Base-by-base conservation (phyloP, 2,797 vertebrate species). In the Pterois miles region DNA sequence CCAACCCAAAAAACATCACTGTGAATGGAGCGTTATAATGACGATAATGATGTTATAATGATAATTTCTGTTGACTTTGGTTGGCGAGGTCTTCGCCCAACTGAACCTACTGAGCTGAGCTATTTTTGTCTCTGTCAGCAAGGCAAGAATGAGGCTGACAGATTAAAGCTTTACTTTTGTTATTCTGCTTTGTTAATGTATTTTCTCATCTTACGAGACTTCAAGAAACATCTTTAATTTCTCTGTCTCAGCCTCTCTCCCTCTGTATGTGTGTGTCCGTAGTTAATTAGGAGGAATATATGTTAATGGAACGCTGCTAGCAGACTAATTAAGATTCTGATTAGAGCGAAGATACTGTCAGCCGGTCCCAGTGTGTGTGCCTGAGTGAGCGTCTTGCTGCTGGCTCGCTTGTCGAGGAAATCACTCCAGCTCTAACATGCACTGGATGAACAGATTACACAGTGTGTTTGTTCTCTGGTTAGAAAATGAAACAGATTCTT, bases 281-380 rank as follows among this genome's bases (percentile, higher is more conserved):
- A 58, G 82, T 86, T 92, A 93, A 93, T 94, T 91, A 89, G 88
- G 60, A 86, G 69, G 83, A 89, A 93, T 91, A 87, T 88, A 93
- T 95, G 89, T 91, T 95, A 95, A 95, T 95, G 71, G 79, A 65
- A 90, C 68, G 87, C 91, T 90, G 91, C 88, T 82, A 88, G 92
- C 92, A 87, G 86, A 91, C 90, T 94, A 95, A 96, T 96, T 96
- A 95, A 94, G 94, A 95, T 91, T 95, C 87, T 95, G 92, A 95
- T 94, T 95, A 92, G 92, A 93, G 78, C 59, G 73, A 83, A 91
- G 88, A 94, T 90, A 92, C 89, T 91, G 89, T 93, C 92, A 94
- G 89, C 83, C 65, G 66, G 75, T 79, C 72, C 56, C 74, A 34
- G 14, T 82, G 83, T 86, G 83, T 46, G 43, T 14, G 23, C 31